Evolutionary conservation across 2,797 vertebrate genomes (phyloP).

Genomic region (Microchirus variegatus): DNA sequence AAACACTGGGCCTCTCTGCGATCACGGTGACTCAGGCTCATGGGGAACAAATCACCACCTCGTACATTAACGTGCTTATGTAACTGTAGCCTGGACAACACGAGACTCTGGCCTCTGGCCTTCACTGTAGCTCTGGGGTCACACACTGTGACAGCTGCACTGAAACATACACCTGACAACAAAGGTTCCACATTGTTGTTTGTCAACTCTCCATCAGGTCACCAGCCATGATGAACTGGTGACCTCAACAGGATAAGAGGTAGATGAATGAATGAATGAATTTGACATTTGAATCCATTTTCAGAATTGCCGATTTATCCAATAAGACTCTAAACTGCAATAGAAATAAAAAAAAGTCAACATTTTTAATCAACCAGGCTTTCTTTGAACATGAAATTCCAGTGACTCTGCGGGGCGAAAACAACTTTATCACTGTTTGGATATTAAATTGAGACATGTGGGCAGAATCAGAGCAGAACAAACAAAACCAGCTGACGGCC

Average conservation of each 20-base stretch:
- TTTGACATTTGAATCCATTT: not conserved
- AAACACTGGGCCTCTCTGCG: not conserved
- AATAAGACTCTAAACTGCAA: conserved; percentile 1
- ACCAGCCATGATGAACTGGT: too few species aligned
- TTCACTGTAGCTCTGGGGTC: too few species aligned
- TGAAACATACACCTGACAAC: too few species aligned
- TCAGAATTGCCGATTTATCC: not conserved
- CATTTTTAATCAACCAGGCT: conserved; percentile 2
- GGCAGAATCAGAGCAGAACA: conserved; percentile 53
- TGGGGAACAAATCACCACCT: conserved; percentile 3
- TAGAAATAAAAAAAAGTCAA: conserved; percentile 6
- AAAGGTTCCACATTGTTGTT: too few species aligned
- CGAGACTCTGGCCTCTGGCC: not conserved
- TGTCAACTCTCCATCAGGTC: too few species aligned
- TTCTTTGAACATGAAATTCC: conserved; percentile 62
- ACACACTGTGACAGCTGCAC: too few species aligned
- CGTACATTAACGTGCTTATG: conserved; percentile 7
- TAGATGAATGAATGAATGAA: not conserved
- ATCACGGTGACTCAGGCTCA: conserved; percentile 12
- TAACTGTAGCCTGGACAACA: conserved; percentile 4
- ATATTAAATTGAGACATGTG: conserved; percentile 64
- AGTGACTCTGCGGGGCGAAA: conserved; percentile 59
- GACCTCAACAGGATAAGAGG: too few species aligned
- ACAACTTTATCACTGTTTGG: conserved; percentile 65
- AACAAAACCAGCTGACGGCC: conserved; percentile 13